These are phyloP conservation scores for Heliconius congener DNA, from an alignment of 1,140 invertebrate species.

Conservation along the genomic window DNA sequence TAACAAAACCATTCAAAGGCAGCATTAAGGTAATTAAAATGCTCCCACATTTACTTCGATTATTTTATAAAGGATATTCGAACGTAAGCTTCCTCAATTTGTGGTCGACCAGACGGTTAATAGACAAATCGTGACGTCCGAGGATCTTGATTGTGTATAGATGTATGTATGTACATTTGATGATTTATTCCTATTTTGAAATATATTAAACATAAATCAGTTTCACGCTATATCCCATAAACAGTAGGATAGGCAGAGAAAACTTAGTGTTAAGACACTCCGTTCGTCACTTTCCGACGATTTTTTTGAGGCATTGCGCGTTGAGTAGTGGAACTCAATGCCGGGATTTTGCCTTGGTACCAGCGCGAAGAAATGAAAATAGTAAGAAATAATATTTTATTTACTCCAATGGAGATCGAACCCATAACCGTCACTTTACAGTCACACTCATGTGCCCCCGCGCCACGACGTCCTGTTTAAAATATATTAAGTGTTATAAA, in stretches of 20 bases:
- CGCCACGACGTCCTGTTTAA: background rate
- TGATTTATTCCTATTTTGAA: background rate
- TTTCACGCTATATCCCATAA: too few species aligned
- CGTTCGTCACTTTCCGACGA: too few species aligned
- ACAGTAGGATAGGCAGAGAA: too few species aligned
- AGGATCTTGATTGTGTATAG: background rate
- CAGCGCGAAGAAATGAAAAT: too few species aligned
- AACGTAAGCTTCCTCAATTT: conserved; percentile 51
- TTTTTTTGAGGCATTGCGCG: too few species aligned
- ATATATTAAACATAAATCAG: background rate
- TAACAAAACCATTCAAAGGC: background rate
- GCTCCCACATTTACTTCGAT: background rate
- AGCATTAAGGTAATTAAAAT: background rate
- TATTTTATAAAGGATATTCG: conserved; percentile 9
- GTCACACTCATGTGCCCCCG: too few species aligned
- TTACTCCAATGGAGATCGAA: too few species aligned
- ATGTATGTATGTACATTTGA: background rate
- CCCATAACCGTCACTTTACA: too few species aligned
- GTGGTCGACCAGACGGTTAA: conserved; percentile 30
- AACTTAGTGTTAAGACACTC: too few species aligned
- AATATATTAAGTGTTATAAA: background rate
- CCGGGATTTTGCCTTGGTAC: too few species aligned
- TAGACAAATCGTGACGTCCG: background rate
- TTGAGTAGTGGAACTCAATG: too few species aligned
- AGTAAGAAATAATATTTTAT: too few species aligned